Evolutionary conservation across 2,888 invertebrate genomes (phyloP), one percentile per base, ranked within the genome.

Genomic region (Dastarcus helophoroides): DNA sequence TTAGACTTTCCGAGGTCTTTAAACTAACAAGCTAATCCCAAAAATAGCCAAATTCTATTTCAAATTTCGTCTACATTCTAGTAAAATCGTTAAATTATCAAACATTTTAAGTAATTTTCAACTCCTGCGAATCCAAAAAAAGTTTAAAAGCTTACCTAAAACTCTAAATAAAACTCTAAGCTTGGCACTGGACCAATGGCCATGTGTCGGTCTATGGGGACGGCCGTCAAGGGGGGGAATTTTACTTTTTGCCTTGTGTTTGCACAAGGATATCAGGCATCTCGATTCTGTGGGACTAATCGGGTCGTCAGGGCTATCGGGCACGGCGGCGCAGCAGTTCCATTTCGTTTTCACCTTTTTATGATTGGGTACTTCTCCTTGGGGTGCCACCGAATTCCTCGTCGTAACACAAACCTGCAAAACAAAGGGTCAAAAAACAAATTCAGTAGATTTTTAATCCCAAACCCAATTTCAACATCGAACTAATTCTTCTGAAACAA

Each of bases 271-370:
- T 44, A 61, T 51, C 33, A 61, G 47, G 41, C 61, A 62, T 31
- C 53, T 48, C 3, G 58, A 55, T 38, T 59, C 58, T 11, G 51
- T 42, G 2, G 65, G 58, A 48, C 68, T 68, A 31, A 64, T 62
- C 29, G 67, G 66, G 45, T 68, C 65, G 47, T 71, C 70, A 0
- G 71, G 71, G 54, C 71, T 71, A 38, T 71, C 71, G 1, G 71
- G 71, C 5, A 69, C 68, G 16, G 65, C 67, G 23, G 67, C 59
- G 43, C 71, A 72, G 43, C 71, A 72, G 44, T 70, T 71, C 71
- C 71, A 72, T 58, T 67, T 69, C 43, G 65, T 62, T 19, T 63
- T 56, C 28, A 53, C 39, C 39, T 57, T 59, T 25, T 52, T 54
- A 29, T 35, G 40, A 33, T 31, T 5, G 3, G 32, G 43, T 24